Conservation (phyloP, 2,888 invertebrate genomes). For the Hofmannophila pseudospretella region DNA sequence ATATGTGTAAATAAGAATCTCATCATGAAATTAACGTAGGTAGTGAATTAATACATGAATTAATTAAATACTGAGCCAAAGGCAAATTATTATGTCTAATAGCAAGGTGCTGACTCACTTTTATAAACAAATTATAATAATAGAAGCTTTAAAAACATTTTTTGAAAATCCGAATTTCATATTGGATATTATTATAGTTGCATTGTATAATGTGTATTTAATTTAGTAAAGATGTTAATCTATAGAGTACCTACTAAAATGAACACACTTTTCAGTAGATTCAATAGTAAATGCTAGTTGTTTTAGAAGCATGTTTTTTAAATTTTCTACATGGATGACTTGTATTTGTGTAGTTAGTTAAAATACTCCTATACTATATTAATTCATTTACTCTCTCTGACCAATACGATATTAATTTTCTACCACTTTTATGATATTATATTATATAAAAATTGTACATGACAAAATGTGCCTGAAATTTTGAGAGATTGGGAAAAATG, state of each 20-base stretch:
- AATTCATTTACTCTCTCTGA: not conserved
- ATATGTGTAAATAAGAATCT: slow-evolving; percentile 47
- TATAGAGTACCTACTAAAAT: too few species aligned
- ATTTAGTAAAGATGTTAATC: not conserved
- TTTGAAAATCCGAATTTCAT: slow-evolving; percentile 47
- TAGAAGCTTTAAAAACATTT: slow-evolving; percentile 55
- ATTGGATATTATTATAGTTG: slow-evolving; percentile 23
- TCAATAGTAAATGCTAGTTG: not conserved
- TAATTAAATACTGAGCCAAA: slow-evolving; percentile 60
- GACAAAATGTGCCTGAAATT: slow-evolving; percentile 9
- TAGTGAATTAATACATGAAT: slow-evolving; percentile 21
- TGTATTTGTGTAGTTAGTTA: too few species aligned
- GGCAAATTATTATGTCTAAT: slow-evolving; percentile 58
- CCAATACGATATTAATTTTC: not conserved
- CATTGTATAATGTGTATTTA: not conserved
- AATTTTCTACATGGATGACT: not conserved
- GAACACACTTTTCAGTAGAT: not conserved
- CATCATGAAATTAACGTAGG: slow-evolving; percentile 35
- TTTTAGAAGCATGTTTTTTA: not conserved
- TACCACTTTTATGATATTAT: slow-evolving; percentile 6
- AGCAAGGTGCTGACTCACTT: slow-evolving; percentile 63
- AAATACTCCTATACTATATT: too few species aligned
- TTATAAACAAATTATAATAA: slow-evolving; percentile 36
- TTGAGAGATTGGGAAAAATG: slow-evolving; percentile 5
- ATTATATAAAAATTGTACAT: slow-evolving; percentile 3